Percentiles rank a stretch among this genome's conserved stretches.
phyloP scores from a whole-genome alignment of 2,888 invertebrate species.

The Argyresthia goedartella region DNA sequence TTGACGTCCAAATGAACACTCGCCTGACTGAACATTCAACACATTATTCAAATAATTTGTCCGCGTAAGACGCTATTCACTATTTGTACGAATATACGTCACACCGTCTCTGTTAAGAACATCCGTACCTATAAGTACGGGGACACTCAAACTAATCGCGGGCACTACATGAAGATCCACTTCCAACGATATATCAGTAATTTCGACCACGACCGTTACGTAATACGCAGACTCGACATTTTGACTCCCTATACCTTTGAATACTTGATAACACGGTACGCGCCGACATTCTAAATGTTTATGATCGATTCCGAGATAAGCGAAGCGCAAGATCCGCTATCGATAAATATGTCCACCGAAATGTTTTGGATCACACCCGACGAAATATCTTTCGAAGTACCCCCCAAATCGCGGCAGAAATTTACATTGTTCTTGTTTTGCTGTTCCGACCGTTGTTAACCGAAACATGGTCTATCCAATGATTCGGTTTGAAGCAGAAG shows the following conservation, averaged over 20 bases:
- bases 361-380: slow-evolving; percentile 3
- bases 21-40: not conserved
- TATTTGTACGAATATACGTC: not conserved
- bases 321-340: slow-evolving; percentile 7
- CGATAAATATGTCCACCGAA: slow-evolving; percentile 7
- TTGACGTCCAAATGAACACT: not conserved
- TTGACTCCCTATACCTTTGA: slow-evolving; percentile 13
- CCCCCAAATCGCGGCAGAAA: not conserved
- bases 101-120: slow-evolving; percentile 12
- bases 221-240: slow-evolving; percentile 9
- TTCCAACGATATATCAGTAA: slow-evolving; percentile 14
- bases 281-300: slow-evolving; percentile 11
- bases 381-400: not conserved
- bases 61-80: not conserved
- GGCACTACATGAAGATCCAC: slow-evolving; percentile 15
- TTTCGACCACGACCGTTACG: slow-evolving; percentile 13
- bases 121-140: slow-evolving; percentile 17
- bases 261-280: slow-evolving; percentile 9
- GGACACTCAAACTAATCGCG: slow-evolving; percentile 10
- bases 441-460: not conserved
- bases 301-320: slow-evolving; percentile 7
- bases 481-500: not conserved
- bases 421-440: not conserved
- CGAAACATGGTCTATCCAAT: not conserved
- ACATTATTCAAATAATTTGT: not conserved